Base-by-base conservation (phyloP, 2,113 vertebrate species). In the Capreolus pygargus region DNA sequence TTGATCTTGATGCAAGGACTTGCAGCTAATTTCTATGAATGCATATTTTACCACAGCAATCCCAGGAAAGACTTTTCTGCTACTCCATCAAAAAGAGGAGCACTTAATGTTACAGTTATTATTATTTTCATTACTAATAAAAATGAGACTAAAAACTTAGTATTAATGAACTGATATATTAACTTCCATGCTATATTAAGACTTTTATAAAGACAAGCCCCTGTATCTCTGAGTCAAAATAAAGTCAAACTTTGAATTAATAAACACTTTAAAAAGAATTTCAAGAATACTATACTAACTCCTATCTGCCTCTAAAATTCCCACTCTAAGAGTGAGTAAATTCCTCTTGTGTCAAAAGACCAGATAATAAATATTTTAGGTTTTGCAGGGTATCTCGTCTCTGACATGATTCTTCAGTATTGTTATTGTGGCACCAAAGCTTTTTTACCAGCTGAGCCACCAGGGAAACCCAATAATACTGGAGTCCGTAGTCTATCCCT, bases 121-220 rank as follows among this genome's bases (percentile, higher is more conserved):
- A 36, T 58, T 76, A 85, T 27, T 93, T 96, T 88, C 58, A 88
- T 83, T 91, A 58, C n/a, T 85, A 84, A 57, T 86, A 89, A 97
- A 96, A 88, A 81, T 58, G 28, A 43, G 30, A 74, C 45, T 87
- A 95, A 94, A 88, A 76, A 94, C 36, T 95, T 47, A 64, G 13
- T 90, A 94, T 60, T 86, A 43, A 70, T 86, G 21, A 95, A 64
- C 57, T 30, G 54, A 95, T 57, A 70, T 25, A 88, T 50, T 83
- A 55, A 50, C 19, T 90, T 84, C 47, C 7, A 25, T 67, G 81
- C 28, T 83, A 45, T 27, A 84, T 67, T 36, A 89, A 91, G 50
- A 92, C 57, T 94, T 78, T 70, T 16, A 74, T 21, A 94, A 91
- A 82, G 54, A 25, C 52, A 83, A 94, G 27, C 15, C 28, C 33